Evolutionary conservation across 2,888 invertebrate species (phyloP).

Genomic region (Acleris cristana): DNA sequence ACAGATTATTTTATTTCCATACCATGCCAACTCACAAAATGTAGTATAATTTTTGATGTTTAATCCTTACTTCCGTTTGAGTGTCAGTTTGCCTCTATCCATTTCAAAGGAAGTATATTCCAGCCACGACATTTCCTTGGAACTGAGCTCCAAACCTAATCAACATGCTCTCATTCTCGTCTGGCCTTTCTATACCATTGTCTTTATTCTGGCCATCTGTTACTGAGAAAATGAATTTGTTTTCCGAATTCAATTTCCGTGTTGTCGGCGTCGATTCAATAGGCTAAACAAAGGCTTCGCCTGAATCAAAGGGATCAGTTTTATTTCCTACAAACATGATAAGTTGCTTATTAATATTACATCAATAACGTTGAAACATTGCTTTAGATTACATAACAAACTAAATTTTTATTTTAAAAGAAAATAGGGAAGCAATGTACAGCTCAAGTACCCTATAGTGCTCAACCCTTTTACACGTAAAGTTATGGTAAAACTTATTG

Average conservation of each 20-base stretch:
- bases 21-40: not conserved
- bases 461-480: not conserved
- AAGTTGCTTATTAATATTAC: conserved; percentile 29
- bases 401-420: too few relatives aligned
- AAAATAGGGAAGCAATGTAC: too few relatives aligned
- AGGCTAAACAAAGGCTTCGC: conserved; percentile 43
- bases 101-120: conserved; percentile 7
- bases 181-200: conserved; percentile 37
- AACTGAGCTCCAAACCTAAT: conserved; percentile 29
- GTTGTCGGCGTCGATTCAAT: conserved; percentile 40
- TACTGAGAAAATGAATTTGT: conserved; percentile 46
- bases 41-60: not conserved
- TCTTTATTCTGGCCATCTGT: conserved; percentile 45
- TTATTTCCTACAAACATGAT: conserved; percentile 42
- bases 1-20: too few relatives aligned
- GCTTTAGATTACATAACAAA: not conserved
- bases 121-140: conserved; percentile 28
- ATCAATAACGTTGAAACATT: conserved; percentile 31
- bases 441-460: too few relatives aligned
- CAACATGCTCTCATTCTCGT: conserved; percentile 35
- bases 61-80: conserved; percentile 2
- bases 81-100: conserved; percentile 15
- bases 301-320: conserved; percentile 45
- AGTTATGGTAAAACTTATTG: not conserved
- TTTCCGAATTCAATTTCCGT: conserved; percentile 46